These are phyloP conservation scores for Bradypodion pumilum DNA, from an alignment of 2,797 vertebrate genomes.

Conservation along the genomic window DNA sequence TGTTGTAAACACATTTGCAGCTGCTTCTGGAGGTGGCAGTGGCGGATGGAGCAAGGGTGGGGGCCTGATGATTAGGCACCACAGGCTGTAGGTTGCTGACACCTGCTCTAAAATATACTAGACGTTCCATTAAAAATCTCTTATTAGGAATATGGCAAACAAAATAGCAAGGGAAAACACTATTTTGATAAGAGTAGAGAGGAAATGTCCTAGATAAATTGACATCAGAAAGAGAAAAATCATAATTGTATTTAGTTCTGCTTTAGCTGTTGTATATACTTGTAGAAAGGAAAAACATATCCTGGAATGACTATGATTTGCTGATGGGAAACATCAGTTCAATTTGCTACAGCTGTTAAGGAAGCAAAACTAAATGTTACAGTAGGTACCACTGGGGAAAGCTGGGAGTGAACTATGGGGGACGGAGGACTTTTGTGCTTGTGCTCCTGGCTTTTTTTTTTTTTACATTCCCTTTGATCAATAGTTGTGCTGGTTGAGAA, in stretches of 20 bases:
- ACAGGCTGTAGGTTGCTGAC: too few species aligned
- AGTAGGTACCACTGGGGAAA: neutral
- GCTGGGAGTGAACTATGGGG: neutral
- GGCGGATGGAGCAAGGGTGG: too few species aligned
- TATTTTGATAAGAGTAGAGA: neutral
- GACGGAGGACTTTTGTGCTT: neutral
- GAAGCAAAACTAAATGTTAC: neutral
- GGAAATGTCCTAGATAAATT: neutral
- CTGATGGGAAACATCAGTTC: neutral
- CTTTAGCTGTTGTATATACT: neutral
- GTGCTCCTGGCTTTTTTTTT: neutral
- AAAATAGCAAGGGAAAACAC: neutral
- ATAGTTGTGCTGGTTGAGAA: neutral
- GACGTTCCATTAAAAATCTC: neutral
- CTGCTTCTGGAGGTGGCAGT: too few species aligned
- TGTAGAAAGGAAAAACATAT: neutral
- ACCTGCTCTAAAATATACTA: too few species aligned
- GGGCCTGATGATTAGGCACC: too few species aligned
- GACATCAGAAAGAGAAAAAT: neutral
- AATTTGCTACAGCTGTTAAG: conserved; percentile 13
- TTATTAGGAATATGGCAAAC: neutral
- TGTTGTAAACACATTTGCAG: too few species aligned
- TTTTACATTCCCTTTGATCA: neutral
- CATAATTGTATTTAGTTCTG: neutral
- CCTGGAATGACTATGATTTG: conserved; percentile 13